Conservation (phyloP, 1,140 invertebrate genomes). For the Psilanteris sp. region DNA sequence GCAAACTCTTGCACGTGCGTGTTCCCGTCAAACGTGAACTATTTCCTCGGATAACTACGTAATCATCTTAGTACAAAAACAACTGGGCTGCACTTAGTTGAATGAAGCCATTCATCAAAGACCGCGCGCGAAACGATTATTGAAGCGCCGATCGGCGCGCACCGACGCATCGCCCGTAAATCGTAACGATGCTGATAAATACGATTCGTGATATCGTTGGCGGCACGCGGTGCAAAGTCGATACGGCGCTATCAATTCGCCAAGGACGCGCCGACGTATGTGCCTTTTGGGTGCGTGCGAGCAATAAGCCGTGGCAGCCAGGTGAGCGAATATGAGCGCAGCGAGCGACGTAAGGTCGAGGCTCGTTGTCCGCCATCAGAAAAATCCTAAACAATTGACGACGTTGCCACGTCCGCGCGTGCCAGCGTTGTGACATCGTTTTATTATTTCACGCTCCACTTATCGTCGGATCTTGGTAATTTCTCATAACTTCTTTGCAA, state of each 20-base stretch:
- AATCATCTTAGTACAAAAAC: too few relatives aligned
- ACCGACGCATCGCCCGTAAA: slow-evolving; percentile 10
- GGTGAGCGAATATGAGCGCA: slow-evolving; percentile 58
- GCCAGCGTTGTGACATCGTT: slow-evolving; percentile 67
- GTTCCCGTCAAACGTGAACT: too few relatives aligned
- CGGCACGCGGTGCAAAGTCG: slow-evolving; percentile 48
- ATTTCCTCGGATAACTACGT: too few relatives aligned
- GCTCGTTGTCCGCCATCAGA: slow-evolving; percentile 64
- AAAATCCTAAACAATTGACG: slow-evolving; percentile 75
- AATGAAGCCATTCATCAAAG: slow-evolving; percentile 40
- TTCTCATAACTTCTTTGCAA: too few relatives aligned
- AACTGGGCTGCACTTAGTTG: neutral
- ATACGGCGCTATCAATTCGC: slow-evolving; percentile 67
- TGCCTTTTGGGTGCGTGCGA: slow-evolving; percentile 53
- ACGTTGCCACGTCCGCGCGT: slow-evolving; percentile 66
- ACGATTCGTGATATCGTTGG: slow-evolving; percentile 40
- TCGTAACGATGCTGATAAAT: slow-evolving; percentile 16
- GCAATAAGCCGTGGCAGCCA: slow-evolving; percentile 34
- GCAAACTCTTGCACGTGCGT: too few relatives aligned
- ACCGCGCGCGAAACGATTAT: slow-evolving; percentile 8
- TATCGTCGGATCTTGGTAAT: slow-evolving; percentile 64
- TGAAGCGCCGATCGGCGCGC: neutral
- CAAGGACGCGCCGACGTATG: slow-evolving; percentile 64
- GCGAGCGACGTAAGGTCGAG: slow-evolving; percentile 68
- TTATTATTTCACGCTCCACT: too few relatives aligned